Evolutionary conservation across 2,888 invertebrate species (phyloP), one percentile per base, ranked within the genome.

Genomic region (Melikaiella ostensackeni): DNA sequence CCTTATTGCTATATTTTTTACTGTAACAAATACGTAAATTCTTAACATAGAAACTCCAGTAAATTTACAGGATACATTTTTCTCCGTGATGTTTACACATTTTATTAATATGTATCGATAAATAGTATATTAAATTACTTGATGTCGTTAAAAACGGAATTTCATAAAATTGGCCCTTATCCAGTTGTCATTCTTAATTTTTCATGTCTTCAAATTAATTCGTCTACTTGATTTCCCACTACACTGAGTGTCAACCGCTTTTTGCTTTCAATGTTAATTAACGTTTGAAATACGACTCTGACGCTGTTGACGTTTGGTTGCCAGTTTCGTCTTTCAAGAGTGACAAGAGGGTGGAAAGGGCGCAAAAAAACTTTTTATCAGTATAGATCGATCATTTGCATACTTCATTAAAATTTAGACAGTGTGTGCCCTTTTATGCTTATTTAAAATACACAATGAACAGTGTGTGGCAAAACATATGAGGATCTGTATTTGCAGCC

Each of bases 401-500:
- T 38, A 46, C 42, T 42, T 42, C 38, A 66, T 66, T 66, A 66
- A 66, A 24, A 66, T 66, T 42, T 21, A 46, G 24, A 42, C 19
- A 46, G 21, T 24, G 38, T 66, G 38, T 16, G 19, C 46, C 46
- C 64, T 42, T 42, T 42, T 42, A 66, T 66, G 30, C 16, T 24
- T 42, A 42, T 42, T 38, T 24, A 66, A 13, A 42, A 66, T 66
- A 16, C 7, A 66, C 38, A 66, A 46, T 42, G 42, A 42, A 42
- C 21, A 24, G 38, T 24, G 63, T 74, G 70, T 76, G 77, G 76
- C 77, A 66, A 75, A 75, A 73, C 80, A 81, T 80, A 46, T 42
- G 64, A 75, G 74, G 64, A 70, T 74, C 70, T 74, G 82, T 78
- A 77, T 81, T 82, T 79, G 84, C 81, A 78, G 80, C 81, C 81